Evolutionary conservation across 2,797 vertebrate species (phyloP).

Genomic region (Aeoliscus strigatus): DNA sequence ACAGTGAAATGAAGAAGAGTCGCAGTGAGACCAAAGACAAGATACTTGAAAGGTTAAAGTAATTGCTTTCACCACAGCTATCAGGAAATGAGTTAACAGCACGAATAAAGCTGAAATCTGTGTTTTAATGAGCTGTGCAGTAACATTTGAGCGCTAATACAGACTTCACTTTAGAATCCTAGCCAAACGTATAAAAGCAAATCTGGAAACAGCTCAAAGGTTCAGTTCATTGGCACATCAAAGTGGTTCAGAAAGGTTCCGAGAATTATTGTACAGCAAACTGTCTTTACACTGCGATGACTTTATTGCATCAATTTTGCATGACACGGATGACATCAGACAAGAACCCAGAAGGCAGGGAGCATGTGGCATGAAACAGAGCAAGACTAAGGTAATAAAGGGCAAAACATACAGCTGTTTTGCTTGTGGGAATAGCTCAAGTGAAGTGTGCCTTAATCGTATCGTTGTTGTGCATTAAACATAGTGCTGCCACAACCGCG

Average conservation of each 20-base stretch:
- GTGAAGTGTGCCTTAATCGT: conserved; percentile 34
- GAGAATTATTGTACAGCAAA: conserved; percentile 21
- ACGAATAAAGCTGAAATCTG: conserved; percentile 44
- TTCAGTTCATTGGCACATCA: conserved; percentile 7
- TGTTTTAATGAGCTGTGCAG: conserved; percentile 40
- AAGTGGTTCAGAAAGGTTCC: conserved; percentile 8
- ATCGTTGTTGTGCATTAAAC: conserved; percentile 38
- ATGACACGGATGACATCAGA: conserved; percentile 52
- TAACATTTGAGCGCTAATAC: conserved; percentile 28
- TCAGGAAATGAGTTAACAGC: conserved; percentile 66
- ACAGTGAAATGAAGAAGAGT: conserved; percentile 46
- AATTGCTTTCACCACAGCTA: conserved; percentile 57
- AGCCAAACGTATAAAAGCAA: conserved; percentile 25
- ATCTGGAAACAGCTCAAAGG: conserved; percentile 20
- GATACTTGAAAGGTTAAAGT: conserved; percentile 58
- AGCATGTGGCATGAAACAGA: conserved; percentile 45
- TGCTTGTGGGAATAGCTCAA: conserved; percentile 37
- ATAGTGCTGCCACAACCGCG: conserved; percentile 19
- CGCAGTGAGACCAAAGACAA: conserved; percentile 48
- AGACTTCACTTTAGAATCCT: conserved; percentile 30
- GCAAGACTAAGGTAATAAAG: conserved; percentile 40
- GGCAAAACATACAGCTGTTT: conserved; percentile 38
- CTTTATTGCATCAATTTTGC: conserved; percentile 58
- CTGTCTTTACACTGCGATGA: conserved; percentile 33
- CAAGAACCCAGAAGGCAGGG: conserved; percentile 44